Evolutionary conservation across 2,113 vertebrate genomes (phyloP).

Genomic region (Corythoichthys intestinalis): DNA sequence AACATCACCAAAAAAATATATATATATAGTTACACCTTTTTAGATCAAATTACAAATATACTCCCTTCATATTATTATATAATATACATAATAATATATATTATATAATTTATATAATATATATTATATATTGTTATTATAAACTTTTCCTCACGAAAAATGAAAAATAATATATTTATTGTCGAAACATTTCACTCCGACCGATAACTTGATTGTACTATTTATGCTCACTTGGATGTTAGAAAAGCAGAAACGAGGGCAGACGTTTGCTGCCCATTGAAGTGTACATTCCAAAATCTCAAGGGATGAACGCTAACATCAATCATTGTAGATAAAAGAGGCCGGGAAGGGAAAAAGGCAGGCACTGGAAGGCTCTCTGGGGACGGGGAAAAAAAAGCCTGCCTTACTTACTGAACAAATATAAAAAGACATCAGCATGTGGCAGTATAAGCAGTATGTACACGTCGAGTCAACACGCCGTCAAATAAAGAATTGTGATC

Average conservation of each 20-base stretch:
- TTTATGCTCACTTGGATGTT: background rate
- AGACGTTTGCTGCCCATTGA: conserved; percentile 1
- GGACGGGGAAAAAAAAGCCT: background rate
- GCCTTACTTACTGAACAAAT: background rate
- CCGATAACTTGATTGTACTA: background rate
- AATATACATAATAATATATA: no score
- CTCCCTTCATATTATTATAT: no score
- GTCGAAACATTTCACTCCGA: background rate
- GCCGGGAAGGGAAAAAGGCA: conserved; percentile 17
- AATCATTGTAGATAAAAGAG: conserved; percentile 41
- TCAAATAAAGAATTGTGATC: background rate
- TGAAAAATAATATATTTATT: background rate
- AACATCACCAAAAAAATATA: no score
- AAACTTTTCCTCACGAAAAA: no score
- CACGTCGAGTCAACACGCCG: background rate
- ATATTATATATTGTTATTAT: no score
- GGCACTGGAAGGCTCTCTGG: conserved; percentile 5
- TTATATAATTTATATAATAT: no score
- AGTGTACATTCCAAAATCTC: conserved; percentile 34
- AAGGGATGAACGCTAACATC: conserved; percentile 34
- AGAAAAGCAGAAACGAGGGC: background rate
- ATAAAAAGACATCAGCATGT: background rate
- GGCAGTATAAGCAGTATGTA: background rate
- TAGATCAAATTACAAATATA: no score
- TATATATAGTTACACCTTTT: no score